Evolutionary conservation across 2,888 invertebrate genomes (phyloP).

Genomic region (Xestia xanthographa): DNA sequence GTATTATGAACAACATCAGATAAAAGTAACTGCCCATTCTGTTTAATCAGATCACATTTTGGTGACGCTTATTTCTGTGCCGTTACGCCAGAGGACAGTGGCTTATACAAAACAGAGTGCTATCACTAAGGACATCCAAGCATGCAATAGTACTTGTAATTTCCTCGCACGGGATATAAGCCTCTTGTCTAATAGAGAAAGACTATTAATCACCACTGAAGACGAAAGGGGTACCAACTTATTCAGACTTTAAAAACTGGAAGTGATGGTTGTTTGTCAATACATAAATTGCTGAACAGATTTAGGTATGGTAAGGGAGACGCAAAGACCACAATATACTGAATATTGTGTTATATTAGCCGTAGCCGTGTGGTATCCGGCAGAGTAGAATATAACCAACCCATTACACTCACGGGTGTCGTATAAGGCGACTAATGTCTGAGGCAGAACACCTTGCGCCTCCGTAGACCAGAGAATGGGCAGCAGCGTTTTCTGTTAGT

Average conservation of each 20-base stretch:
- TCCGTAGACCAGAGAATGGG: too few species aligned
- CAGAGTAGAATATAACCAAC: too few species aligned
- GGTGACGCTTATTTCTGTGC: constrained; percentile 31
- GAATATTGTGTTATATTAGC: not conserved
- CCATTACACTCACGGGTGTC: too few species aligned
- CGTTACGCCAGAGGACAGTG: not conserved
- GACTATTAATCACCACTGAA: not conserved
- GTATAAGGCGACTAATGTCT: too few species aligned
- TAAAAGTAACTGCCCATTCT: constrained; percentile 33
- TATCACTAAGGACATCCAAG: not conserved
- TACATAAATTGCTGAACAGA: not conserved
- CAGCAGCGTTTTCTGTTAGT: too few species aligned
- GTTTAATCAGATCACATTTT: constrained; percentile 43
- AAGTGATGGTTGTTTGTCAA: not conserved
- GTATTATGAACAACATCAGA: constrained; percentile 44
- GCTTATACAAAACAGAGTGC: not conserved
- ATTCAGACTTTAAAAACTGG: not conserved
- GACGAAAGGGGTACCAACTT: not conserved
- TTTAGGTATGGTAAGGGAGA: not conserved
- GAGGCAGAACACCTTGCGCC: too few species aligned
- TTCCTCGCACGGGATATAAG: too few species aligned
- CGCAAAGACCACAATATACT: not conserved
- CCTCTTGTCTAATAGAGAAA: not conserved
- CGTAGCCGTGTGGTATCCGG: too few species aligned
- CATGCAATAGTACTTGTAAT: not conserved